Evolutionary conservation across 1,140 invertebrate species (phyloP).

Genomic region (Aphelenchoides fujianensis): DNA sequence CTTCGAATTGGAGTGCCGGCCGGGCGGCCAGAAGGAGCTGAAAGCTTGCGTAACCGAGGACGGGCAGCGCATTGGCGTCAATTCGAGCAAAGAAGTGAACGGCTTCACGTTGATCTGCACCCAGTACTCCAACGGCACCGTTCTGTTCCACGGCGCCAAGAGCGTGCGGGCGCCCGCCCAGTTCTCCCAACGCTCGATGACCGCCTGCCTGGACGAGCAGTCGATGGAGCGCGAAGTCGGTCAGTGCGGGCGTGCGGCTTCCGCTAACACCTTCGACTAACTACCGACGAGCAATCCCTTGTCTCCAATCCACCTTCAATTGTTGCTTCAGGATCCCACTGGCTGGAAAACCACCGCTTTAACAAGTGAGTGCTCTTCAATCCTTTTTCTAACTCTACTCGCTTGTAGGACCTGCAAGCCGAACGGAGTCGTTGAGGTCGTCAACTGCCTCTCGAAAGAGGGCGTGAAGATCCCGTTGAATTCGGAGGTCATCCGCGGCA

Average conservation of each 20-base stretch:
- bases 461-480: slow-evolving; percentile 42
- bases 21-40: slow-evolving; percentile 33
- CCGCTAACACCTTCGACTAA: background rate
- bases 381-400: background rate
- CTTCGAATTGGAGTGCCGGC: slow-evolving; percentile 48
- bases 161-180: slow-evolving; percentile 13
- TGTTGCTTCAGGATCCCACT: slow-evolving; percentile 40
- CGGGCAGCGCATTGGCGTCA: slow-evolving; percentile 34
- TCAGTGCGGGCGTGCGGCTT: no score
- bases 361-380: slow-evolving; percentile 31
- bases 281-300: background rate
- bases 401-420: slow-evolving; percentile 38
- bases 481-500: slow-evolving; percentile 32
- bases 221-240: background rate
- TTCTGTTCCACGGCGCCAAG: slow-evolving; percentile 50
- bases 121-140: slow-evolving; percentile 46
- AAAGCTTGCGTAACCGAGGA: slow-evolving; percentile 42
- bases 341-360: slow-evolving; percentile 52
- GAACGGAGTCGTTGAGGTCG: slow-evolving; percentile 46
- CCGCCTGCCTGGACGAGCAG: slow-evolving; percentile 9
- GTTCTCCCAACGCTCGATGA: background rate
- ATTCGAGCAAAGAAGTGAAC: background rate
- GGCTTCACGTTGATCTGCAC: slow-evolving; percentile 45
- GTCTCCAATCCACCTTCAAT: background rate
- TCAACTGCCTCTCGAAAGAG: slow-evolving; percentile 51